Evolutionary conservation across 2,888 invertebrate genomes (phyloP).

Genomic region (Caenorhabditis sp.): DNA sequence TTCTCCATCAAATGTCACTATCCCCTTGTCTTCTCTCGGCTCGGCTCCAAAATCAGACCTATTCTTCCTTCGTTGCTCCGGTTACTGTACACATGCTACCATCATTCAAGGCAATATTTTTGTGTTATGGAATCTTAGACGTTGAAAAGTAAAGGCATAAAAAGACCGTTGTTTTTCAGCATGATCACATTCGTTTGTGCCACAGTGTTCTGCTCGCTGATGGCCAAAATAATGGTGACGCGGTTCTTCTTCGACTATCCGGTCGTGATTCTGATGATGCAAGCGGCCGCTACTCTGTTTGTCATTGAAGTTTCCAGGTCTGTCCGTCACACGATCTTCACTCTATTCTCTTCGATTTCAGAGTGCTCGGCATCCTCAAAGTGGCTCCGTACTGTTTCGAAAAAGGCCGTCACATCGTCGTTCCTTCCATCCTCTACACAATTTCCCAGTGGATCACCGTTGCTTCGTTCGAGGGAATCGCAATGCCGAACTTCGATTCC

Average conservation of each 20-base stretch:
- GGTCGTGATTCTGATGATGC: constrained; percentile 81
- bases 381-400: constrained; percentile 80
- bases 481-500: constrained; percentile 82
- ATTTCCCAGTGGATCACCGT: constrained; percentile 81
- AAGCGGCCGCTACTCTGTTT: constrained; percentile 81
- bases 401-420: constrained; percentile 80
- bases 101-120: neutral
- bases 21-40: neutral
- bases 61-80: neutral
- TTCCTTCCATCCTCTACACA: constrained; percentile 80
- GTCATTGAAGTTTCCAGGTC: constrained; percentile 79
- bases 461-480: constrained; percentile 82
- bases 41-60: neutral
- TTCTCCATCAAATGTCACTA: neutral
- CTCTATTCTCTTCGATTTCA: too few relatives aligned
- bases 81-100: neutral
- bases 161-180: too few relatives aligned
- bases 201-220: constrained; percentile 57
- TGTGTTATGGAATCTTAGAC: too few relatives aligned
- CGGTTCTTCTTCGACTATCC: constrained; percentile 81
- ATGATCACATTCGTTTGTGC: constrained; percentile 50
- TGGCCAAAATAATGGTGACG: constrained; percentile 62
- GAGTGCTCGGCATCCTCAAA: constrained; percentile 74
- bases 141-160: too few relatives aligned
- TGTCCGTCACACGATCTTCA: too few relatives aligned